Evolutionary conservation across 2,888 invertebrate genomes (phyloP).

Genomic region (Caenorhabditis uteleia): DNA sequence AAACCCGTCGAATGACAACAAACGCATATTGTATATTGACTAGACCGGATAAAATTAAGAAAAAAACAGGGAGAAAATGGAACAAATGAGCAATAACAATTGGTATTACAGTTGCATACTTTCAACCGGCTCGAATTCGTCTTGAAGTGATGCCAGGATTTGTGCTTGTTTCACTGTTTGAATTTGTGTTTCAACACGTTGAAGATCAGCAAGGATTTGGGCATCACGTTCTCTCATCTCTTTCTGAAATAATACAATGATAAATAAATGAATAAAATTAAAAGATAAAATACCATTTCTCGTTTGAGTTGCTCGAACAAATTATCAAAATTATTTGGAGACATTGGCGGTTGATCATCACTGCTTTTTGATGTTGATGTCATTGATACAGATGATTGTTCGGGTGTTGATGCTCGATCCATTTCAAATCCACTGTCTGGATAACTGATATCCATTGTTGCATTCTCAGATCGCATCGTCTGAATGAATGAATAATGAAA

Average conservation of each 20-base stretch:
- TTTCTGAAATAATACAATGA: conserved; percentile 43
- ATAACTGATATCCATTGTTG: conserved; percentile 41
- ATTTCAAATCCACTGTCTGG: conserved; percentile 51
- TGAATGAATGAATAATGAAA: conserved; percentile 5
- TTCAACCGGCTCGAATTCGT: conserved; percentile 37
- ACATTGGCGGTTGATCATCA: conserved; percentile 15
- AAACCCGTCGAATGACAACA: neutral
- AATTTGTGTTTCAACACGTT: conserved; percentile 60
- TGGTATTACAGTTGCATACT: conserved; percentile 32
- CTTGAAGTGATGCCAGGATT: conserved; percentile 33
- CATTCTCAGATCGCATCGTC: conserved; percentile 39
- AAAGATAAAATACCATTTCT: conserved; percentile 57
- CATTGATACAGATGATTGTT: conserved; percentile 45
- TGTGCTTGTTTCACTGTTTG: conserved; percentile 44
- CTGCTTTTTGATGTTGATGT: conserved; percentile 43
- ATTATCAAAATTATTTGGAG: conserved; percentile 49
- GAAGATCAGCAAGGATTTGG: conserved; percentile 63
- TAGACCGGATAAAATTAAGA: conserved; percentile 23
- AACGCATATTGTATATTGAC: conserved; percentile 16
- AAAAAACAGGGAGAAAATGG: conserved; percentile 8
- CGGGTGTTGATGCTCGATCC: conserved; percentile 50
- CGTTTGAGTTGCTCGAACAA: conserved; percentile 64
- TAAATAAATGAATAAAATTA: neutral
- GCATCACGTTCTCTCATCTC: conserved; percentile 64
- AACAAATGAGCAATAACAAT: neutral